Conservation (phyloP, 2,888 invertebrate species). For the Colletes collaris region DNA sequence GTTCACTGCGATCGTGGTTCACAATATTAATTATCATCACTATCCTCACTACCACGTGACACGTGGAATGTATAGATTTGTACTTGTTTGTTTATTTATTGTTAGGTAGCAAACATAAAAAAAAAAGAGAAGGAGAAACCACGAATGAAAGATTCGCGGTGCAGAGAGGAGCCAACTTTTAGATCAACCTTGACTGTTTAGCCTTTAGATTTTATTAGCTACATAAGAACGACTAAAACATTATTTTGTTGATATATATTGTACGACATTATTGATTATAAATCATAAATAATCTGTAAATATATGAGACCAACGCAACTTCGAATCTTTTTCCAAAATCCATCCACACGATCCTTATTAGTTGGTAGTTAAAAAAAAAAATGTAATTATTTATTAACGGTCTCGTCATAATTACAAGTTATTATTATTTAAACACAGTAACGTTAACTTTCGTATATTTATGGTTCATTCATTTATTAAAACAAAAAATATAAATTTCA, state of each 20-base stretch:
- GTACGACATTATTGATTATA: constrained; percentile 72
- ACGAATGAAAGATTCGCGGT: constrained; percentile 33
- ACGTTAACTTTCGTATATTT: too few relatives aligned
- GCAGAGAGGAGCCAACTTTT: constrained; percentile 64
- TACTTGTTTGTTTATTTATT: constrained; percentile 74
- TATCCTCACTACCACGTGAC: constrained; percentile 52
- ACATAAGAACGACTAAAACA: constrained; percentile 71
- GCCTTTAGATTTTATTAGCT: constrained; percentile 76
- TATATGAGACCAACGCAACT: constrained; percentile 72
- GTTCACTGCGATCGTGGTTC: constrained; percentile 58
- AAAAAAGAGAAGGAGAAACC: constrained; percentile 26
- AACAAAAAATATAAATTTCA: too few relatives aligned
- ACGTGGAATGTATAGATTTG: constrained; percentile 70
- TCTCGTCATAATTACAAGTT: not conserved
- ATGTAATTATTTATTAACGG: not conserved
- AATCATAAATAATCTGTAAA: constrained; percentile 76
- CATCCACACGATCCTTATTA: constrained; percentile 9
- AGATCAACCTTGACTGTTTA: constrained; percentile 75
- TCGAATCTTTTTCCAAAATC: constrained; percentile 19
- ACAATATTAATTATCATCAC: constrained; percentile 55
- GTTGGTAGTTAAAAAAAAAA: not conserved
- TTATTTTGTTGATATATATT: constrained; percentile 77
- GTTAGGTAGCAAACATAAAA: constrained; percentile 62
- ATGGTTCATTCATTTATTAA: too few relatives aligned
- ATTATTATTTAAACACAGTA: not conserved